A percentile compares a stretch with the other conserved stretches of the same genome.
These are phyloP conservation scores for Solea solea DNA, from an alignment of 2,113 vertebrate genomes.

Conservation along the genomic window DNA sequence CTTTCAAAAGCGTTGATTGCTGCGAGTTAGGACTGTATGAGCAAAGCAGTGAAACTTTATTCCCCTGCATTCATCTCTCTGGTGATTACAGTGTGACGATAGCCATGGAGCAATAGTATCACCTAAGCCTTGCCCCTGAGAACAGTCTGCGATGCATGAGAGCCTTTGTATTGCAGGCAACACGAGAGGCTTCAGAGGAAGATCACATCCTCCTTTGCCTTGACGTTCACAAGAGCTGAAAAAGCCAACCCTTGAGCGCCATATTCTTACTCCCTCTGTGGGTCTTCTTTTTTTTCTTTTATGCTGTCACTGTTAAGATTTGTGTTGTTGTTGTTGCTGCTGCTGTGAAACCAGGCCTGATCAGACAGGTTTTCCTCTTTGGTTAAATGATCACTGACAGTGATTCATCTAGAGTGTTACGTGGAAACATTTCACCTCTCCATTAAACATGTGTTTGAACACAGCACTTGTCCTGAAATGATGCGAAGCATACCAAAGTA, in stretches of 20 bases:
- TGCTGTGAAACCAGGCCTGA: constrained; percentile 66
- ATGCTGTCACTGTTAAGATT: constrained; percentile 45
- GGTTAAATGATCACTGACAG: constrained; percentile 17
- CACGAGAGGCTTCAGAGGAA: constrained; percentile 58
- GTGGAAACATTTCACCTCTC: constrained; percentile 43
- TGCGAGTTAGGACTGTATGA: constrained; percentile 45
- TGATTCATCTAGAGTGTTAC: constrained; percentile 41
- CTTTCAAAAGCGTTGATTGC: constrained; percentile 61
- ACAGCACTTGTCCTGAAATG: constrained; percentile 36
- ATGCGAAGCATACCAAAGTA: constrained; percentile 24
- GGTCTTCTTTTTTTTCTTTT: constrained; percentile 45
- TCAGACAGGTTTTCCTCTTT: constrained; percentile 61
- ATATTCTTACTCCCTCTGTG: constrained; percentile 21
- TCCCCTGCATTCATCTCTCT: constrained; percentile 64
- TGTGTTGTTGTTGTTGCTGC: constrained; percentile 55
- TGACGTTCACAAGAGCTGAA: constrained; percentile 50
- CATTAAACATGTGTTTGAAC: constrained; percentile 63
- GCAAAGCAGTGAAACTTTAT: constrained; percentile 68
- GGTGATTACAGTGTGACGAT: constrained; percentile 68
- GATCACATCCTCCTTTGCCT: constrained; percentile 49
- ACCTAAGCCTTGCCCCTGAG: constrained; percentile 63
- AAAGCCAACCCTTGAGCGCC: constrained; percentile 45
- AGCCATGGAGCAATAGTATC: constrained; percentile 62
- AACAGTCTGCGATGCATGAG: constrained; percentile 46
- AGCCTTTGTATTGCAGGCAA: constrained; percentile 69